Evolutionary conservation across 1,140 invertebrate genomes (phyloP).

Genomic region (Pissodes strobi): DNA sequence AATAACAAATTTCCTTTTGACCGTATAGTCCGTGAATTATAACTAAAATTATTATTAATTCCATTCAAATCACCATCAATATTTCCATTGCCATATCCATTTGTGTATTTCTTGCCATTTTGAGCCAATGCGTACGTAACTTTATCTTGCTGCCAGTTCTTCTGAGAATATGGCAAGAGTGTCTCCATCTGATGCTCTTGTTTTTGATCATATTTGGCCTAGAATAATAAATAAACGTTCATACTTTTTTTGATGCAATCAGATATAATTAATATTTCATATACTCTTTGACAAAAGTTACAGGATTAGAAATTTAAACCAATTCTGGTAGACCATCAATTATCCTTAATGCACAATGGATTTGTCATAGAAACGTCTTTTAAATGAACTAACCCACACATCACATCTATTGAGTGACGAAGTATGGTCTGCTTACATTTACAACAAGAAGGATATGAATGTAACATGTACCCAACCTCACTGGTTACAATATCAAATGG

Average conservation of each 20-base stretch:
- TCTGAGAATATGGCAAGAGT: constrained; percentile 60
- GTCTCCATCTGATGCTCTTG: constrained; percentile 59
- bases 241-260: background rate
- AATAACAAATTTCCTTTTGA: constrained; percentile 37
- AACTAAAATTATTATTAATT: constrained; percentile 35
- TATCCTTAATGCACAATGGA: too few species aligned
- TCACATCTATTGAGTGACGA: too few species aligned
- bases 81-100: constrained; percentile 17
- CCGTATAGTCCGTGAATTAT: constrained; percentile 29
- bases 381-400: too few species aligned
- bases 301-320: too few species aligned
- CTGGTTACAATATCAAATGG: too few species aligned
- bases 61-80: constrained; percentile 15
- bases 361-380: too few species aligned
- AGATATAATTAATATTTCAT: too few species aligned
- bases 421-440: too few species aligned
- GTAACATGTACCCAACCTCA: too few species aligned
- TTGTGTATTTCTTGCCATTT: constrained; percentile 18
- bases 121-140: background rate
- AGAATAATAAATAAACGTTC: constrained; percentile 50
- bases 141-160: constrained; percentile 44
- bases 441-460: too few species aligned
- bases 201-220: constrained; percentile 76
- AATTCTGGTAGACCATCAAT: too few species aligned
- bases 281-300: too few species aligned